Percentiles rank a stretch among this genome's conserved stretches.
Conservation (phyloP, 2,888 invertebrate genomes). For the Synanthedon myopaeformis region DNA sequence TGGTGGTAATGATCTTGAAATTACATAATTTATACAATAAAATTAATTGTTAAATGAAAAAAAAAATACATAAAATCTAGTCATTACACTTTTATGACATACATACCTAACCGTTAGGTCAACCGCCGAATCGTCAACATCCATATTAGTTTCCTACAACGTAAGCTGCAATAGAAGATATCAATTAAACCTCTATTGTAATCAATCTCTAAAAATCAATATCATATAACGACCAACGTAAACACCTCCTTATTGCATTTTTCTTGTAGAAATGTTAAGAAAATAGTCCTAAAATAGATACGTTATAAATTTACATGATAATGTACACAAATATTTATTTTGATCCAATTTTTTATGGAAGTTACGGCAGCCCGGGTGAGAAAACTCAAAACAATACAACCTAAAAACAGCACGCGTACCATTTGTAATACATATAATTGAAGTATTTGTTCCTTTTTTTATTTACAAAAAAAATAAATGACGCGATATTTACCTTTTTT, state of each 20-base stretch:
- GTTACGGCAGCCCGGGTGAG: slow-evolving; percentile 3
- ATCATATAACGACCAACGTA: not conserved
- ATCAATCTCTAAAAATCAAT: slow-evolving; percentile 10
- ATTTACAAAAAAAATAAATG: not conserved
- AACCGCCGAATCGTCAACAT: slow-evolving; percentile 89
- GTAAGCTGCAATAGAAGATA: slow-evolving; percentile 27
- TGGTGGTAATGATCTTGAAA: slow-evolving; percentile 55
- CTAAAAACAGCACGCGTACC: not conserved
- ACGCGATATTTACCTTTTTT: slow-evolving; percentile 4
- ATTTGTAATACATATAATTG: not conserved
- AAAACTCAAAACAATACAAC: not conserved
- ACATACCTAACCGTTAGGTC: slow-evolving; percentile 86
- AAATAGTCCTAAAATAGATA: not conserved
- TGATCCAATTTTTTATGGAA: slow-evolving; percentile 9
- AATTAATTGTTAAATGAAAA: not conserved
- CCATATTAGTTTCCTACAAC: slow-evolving; percentile 73
- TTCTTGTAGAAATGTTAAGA: not conserved
- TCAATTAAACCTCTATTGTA: slow-evolving; percentile 4
- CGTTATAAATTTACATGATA: slow-evolving; percentile 2
- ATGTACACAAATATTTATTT: slow-evolving; percentile 13
- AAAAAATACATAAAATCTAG: slow-evolving; percentile 2
- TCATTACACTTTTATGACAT: not conserved
- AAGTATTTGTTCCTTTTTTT: not conserved
- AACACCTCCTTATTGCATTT: not conserved
- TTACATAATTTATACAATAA: slow-evolving; percentile 17